Evolutionary conservation across 2,113 vertebrate genomes (phyloP).

Genomic region (Apistogramma diplotaenia): DNA sequence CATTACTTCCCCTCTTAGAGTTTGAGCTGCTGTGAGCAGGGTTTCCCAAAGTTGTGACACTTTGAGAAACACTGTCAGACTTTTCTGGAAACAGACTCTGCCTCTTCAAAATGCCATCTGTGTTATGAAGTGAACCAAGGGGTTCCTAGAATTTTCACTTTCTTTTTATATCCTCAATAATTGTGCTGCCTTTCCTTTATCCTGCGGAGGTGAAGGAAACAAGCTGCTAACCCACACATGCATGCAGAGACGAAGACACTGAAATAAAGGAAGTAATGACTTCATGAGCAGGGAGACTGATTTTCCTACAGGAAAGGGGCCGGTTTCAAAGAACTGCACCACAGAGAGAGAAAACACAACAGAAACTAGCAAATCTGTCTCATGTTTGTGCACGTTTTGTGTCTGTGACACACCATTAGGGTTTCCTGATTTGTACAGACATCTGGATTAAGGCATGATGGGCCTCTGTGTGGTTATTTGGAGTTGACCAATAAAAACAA

Average conservation of each 20-base stretch:
- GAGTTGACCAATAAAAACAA: too few species aligned
- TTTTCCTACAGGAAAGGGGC: constrained; percentile 6
- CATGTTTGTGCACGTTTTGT: neutral
- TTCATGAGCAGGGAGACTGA: neutral
- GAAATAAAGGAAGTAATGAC: constrained; percentile 35
- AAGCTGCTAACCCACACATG: neutral
- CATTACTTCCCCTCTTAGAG: neutral
- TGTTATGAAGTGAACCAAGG: neutral
- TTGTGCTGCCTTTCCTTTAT: neutral
- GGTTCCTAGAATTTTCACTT: neutral
- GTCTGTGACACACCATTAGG: neutral
- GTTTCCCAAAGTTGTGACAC: neutral
- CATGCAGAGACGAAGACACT: neutral
- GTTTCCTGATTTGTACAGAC: neutral
- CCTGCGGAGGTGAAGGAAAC: constrained; percentile 37
- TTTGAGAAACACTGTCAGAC: neutral
- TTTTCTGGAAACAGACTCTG: neutral
- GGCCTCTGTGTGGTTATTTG: neutral
- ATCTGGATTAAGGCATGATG: neutral
- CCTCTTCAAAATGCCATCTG: neutral
- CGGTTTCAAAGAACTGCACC: neutral
- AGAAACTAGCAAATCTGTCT: neutral
- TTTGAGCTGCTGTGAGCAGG: too few species aligned
- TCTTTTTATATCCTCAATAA: neutral
- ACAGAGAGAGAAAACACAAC: neutral